Base-by-base conservation (phyloP, 2,888 invertebrate genomes). In the Drymonia ruficornis region DNA sequence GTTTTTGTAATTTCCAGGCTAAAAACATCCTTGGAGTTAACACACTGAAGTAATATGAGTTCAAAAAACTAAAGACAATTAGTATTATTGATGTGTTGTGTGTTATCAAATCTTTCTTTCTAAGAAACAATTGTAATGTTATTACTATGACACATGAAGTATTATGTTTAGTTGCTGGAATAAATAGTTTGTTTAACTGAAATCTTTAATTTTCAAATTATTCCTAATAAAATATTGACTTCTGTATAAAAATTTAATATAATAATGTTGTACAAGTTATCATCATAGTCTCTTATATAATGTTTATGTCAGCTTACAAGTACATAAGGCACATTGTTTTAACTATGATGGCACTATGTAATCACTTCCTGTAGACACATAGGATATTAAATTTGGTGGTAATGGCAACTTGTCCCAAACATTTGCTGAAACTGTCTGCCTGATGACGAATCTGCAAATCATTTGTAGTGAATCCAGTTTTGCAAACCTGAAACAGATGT, bases 391-490 rank as follows among this genome's bases (percentile, higher is more conserved):
- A 68, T 91, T 91, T 74, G 89, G 87, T 53, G 94, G 94, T 70
- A 96, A 87, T 61, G 96, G 96, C 75, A 96, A 91, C 74, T 94
- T 94, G 69, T 94, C 94, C 86, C 96, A 95, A 74, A 94, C 94
- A 81, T 95, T 94, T 64, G 94, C 90, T 65, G 95, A 87, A 48
- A 95, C 95, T 67, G 94, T 94, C 83, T 95, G 95, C 66, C 96
- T 91, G 69, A 96, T 95, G 29, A 96, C 95, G 91, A 96, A 96
- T 72, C 96, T 94, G 83, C 96, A 96, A 69, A 96, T 93, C 90
- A 95, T 95, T 86, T 96, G 95, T 71, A 96, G 78, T 71, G 77
- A 95, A 93, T 84, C 95, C 92, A 81, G 89, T 91, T 93, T 95
- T 89, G 73, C 95, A 95, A 87, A 96, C 94, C 81, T 96, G 93